These are phyloP conservation scores for Coracias cyanogaster DNA, from an alignment of 2,797 vertebrate species.

Conservation along the genomic window DNA sequence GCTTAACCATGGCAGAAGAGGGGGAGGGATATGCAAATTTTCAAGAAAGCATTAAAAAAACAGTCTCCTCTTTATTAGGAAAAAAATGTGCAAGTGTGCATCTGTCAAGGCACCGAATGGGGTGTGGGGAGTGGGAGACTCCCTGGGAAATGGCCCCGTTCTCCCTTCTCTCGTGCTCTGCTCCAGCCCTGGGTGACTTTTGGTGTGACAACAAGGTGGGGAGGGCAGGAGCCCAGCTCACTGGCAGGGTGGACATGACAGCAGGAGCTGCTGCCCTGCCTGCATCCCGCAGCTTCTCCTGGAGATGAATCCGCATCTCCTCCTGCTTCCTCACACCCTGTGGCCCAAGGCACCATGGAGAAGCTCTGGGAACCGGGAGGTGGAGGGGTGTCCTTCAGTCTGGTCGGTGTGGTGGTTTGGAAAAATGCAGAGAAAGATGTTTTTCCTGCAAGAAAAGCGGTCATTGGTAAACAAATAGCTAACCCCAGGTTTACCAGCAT, in stretches of 20 bases:
- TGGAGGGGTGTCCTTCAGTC: background rate
- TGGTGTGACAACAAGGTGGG: background rate
- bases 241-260: background rate
- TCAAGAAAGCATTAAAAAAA: background rate
- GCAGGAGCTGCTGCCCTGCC: background rate
- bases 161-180: background rate
- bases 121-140: background rate
- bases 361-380: rapidly evolving
- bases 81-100: background rate
- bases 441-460: conserved; percentile 1
- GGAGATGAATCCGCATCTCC: no score
- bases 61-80: background rate
- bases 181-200: background rate
- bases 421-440: background rate
- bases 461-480: background rate
- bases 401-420: background rate
- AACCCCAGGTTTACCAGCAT: background rate
- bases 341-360: background rate
- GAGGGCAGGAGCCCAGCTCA: background rate
- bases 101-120: rapidly evolving
- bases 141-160: rapidly evolving
- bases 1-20: background rate
- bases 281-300: rapidly evolving
- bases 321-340: background rate
- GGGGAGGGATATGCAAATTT: conserved; percentile 62